Evolutionary conservation across 2,888 invertebrate species (phyloP), one percentile per base, ranked within the genome.

Genomic region (Philaethria dido): DNA sequence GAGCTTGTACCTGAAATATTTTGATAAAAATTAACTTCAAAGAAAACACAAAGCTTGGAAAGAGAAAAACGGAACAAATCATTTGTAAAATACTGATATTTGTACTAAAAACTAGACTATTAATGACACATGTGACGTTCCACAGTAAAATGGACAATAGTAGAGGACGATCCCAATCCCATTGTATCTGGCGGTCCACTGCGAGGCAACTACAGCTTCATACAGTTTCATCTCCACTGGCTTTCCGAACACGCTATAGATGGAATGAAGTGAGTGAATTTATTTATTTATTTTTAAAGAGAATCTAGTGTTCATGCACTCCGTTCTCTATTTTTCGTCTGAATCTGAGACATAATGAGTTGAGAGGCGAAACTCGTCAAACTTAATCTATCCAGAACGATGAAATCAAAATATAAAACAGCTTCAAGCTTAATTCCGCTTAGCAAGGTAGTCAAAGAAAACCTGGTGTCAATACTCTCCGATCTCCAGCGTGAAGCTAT

Each of bases 221-320:
- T 95, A 62, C 96, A 97, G 85, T 93, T 97, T 73, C 97, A 97
- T 78, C 95, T 97, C 74, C 97, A 97, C 82, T 97, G 97, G 97
- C 94, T 95, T 62, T 96, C 97, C 0, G 97, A 98, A 80, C 98
- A 98, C 82, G 95, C 95, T 0, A 92, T 98, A 16, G 94, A 97
- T 70, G 94, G 94, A 11, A 89, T 92, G 79, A 93, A 93, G 93
- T 93, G 18, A 69, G 68, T 63, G 2, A n/a, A 39, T 13, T 13
- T 39, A 39, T 13, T 39, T 13, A 39, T 13, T 39, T 39, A 39
- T 3, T 39, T 39, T 39, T 6, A 39, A 6, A 39, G 1, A 39
- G 39, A 39, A 39, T 13, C 2, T 39, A 39, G 39, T 39, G 39
- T 39, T 1, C 11, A 13, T 2, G 13, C 39, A 39, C 39, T 39